Percentiles rank a stretch among this genome's conserved stretches.
Conservation (phyloP, 1,140 invertebrate genomes). For the Himalopsyche phryganea region DNA sequence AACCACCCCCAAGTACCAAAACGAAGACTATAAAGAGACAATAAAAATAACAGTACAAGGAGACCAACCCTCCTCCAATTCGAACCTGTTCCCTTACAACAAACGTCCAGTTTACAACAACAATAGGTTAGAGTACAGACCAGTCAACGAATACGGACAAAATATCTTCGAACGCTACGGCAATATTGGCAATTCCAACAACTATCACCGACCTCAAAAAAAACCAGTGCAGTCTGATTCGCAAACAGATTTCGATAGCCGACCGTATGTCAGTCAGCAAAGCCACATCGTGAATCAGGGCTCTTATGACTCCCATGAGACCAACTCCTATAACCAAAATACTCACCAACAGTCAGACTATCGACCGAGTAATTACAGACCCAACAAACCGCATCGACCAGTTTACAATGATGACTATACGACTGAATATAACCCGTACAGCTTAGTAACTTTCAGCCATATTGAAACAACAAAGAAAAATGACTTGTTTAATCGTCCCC, state of each 20-base stretch:
- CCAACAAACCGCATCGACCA: slow-evolving; percentile 27
- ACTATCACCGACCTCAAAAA: slow-evolving; percentile 10
- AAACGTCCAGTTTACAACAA: slow-evolving; percentile 31
- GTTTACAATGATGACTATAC: slow-evolving; percentile 22
- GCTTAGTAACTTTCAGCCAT: slow-evolving; percentile 47
- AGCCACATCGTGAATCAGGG: background rate
- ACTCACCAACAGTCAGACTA: slow-evolving; percentile 13
- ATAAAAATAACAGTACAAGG: slow-evolving; percentile 32
- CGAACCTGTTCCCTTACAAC: slow-evolving; percentile 9
- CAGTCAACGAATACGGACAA: slow-evolving; percentile 10
- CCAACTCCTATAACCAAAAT: slow-evolving; percentile 11
- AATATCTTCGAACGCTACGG: background rate
- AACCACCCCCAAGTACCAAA: slow-evolving; percentile 29
- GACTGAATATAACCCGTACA: slow-evolving; percentile 44
- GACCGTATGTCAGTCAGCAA: background rate
- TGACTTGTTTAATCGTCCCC: slow-evolving; percentile 17
- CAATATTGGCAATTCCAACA: slow-evolving; percentile 9
- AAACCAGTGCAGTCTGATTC: slow-evolving; percentile 4
- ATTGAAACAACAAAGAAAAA: slow-evolving; percentile 40
- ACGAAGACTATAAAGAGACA: slow-evolving; percentile 19
- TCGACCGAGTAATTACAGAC: slow-evolving; percentile 13
- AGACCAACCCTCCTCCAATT: background rate
- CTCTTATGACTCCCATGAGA: background rate
- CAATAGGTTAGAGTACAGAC: slow-evolving; percentile 31
- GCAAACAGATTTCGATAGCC: background rate